Percentiles rank a stretch among this genome's conserved stretches.
Evolutionary conservation across 2,888 invertebrate genomes (phyloP).

Genomic region (Amiota minor): DNA sequence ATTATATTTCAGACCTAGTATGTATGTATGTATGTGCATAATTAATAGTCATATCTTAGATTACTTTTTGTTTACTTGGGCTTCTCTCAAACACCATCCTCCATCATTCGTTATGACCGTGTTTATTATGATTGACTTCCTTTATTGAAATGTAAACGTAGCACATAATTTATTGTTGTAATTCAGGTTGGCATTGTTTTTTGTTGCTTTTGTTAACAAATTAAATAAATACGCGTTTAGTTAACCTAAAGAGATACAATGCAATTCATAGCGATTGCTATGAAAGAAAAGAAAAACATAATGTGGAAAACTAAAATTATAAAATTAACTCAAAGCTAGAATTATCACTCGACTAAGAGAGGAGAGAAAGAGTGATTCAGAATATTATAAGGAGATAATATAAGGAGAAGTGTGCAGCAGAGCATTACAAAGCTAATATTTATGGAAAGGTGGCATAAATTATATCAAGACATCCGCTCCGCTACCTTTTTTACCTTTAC

Average conservation of each 20-base stretch:
- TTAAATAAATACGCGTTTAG: slow-evolving; percentile 15
- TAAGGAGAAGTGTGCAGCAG: slow-evolving; percentile 40
- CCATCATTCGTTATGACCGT: neutral
- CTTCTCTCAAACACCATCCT: no score
- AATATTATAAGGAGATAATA: neutral
- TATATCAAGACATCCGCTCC: slow-evolving; percentile 37
- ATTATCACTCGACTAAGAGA: slow-evolving; percentile 56
- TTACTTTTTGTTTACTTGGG: neutral
- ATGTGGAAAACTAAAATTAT: slow-evolving; percentile 46
- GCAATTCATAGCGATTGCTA: slow-evolving; percentile 1
- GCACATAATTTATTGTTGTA: slow-evolving; percentile 61
- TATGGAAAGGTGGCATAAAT: slow-evolving; percentile 64
- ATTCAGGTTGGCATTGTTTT: slow-evolving; percentile 4
- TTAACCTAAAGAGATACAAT: slow-evolving; percentile 12
- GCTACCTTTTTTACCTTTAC: neutral
- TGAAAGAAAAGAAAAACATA: neutral
- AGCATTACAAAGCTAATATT: slow-evolving; percentile 65
- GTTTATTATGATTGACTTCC: slow-evolving; percentile 59
- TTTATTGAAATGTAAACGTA: slow-evolving; percentile 61
- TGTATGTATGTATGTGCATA: no score
- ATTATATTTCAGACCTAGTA: neutral
- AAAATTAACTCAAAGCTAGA: slow-evolving; percentile 53
- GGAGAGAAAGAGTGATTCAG: neutral
- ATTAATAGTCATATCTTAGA: neutral
- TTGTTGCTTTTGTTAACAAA: slow-evolving; percentile 3